Evolutionary conservation across 2,797 vertebrate species (phyloP).

Genomic region (Darevskia nairensis): DNA sequence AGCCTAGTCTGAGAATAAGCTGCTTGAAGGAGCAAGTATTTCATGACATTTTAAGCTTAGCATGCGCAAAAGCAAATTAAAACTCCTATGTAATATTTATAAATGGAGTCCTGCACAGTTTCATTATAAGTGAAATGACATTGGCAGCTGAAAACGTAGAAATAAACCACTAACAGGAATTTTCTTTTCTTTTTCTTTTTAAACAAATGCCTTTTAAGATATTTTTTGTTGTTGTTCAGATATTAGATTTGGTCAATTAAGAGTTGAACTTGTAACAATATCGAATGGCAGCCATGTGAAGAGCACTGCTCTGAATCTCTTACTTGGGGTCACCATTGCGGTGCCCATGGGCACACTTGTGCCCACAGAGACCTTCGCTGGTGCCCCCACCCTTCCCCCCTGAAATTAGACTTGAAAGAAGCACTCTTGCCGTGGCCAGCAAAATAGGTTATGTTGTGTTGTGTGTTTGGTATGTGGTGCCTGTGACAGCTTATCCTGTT

Average conservation of each 20-base stretch:
- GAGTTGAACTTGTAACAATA: constrained; percentile 25
- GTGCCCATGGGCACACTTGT: not conserved
- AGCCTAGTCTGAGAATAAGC: constrained; percentile 55
- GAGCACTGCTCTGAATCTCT: not conserved
- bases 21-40: constrained; percentile 69
- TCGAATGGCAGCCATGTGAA: constrained; percentile 10
- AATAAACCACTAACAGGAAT: constrained; percentile 83
- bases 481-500: too few species aligned
- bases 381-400: too few species aligned
- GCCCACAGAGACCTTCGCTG: too few species aligned
- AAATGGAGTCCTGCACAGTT: constrained; percentile 74
- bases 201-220: constrained; percentile 78
- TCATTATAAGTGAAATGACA: constrained; percentile 76
- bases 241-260: constrained; percentile 59
- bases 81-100: constrained; percentile 75
- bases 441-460: too few species aligned
- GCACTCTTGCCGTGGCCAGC: too few species aligned
- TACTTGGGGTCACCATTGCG: not conserved
- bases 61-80: constrained; percentile 69
- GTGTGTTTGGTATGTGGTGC: too few species aligned
- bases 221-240: constrained; percentile 36
- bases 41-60: constrained; percentile 71
- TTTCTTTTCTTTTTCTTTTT: constrained; percentile 82
- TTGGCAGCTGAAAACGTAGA: constrained; percentile 80
- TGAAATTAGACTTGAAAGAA: too few species aligned